Evolutionary conservation across 1,140 invertebrate species (phyloP).

Genomic region (Calycopis cecrops): DNA sequence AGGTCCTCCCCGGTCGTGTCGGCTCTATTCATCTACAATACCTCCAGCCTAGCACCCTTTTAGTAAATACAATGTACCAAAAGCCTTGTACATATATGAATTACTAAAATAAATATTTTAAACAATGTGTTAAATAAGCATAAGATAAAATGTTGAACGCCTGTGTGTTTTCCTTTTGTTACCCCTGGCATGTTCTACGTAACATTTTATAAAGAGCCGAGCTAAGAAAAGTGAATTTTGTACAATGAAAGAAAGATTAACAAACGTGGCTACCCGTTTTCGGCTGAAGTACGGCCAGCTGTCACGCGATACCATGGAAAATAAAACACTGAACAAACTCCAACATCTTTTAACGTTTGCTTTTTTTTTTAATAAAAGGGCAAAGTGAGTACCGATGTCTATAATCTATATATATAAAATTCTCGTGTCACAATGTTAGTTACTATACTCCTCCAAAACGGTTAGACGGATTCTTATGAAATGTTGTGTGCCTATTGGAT

Average conservation of each 20-base stretch:
- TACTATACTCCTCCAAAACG: too few relatives aligned
- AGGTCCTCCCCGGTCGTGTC: too few relatives aligned
- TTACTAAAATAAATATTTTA: slow-evolving; percentile 18
- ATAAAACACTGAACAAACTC: slow-evolving; percentile 9
- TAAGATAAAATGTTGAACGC: slow-evolving; percentile 26
- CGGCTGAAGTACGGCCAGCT: slow-evolving; percentile 37
- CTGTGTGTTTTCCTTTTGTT: slow-evolving; percentile 29
- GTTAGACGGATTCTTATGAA: too few relatives aligned
- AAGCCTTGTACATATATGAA: too few relatives aligned
- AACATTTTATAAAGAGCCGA: slow-evolving; percentile 19
- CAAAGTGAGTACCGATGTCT: too few relatives aligned
- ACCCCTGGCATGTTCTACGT: slow-evolving; percentile 22
- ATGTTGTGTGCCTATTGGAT: too few relatives aligned
- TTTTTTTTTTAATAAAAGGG: too few relatives aligned
- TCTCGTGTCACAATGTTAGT: too few relatives aligned
- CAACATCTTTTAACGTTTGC: not conserved
- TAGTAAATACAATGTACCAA: too few relatives aligned
- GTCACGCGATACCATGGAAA: slow-evolving; percentile 41
- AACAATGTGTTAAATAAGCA: slow-evolving; percentile 28
- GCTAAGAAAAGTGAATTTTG: slow-evolving; percentile 43
- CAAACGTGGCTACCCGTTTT: slow-evolving; percentile 50
- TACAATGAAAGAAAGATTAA: slow-evolving; percentile 58
- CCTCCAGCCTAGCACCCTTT: too few relatives aligned
- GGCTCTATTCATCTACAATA: too few relatives aligned
- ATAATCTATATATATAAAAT: too few relatives aligned